Base-by-base conservation (phyloP, 2,888 invertebrate genomes). In the Macaria liturata region DNA sequence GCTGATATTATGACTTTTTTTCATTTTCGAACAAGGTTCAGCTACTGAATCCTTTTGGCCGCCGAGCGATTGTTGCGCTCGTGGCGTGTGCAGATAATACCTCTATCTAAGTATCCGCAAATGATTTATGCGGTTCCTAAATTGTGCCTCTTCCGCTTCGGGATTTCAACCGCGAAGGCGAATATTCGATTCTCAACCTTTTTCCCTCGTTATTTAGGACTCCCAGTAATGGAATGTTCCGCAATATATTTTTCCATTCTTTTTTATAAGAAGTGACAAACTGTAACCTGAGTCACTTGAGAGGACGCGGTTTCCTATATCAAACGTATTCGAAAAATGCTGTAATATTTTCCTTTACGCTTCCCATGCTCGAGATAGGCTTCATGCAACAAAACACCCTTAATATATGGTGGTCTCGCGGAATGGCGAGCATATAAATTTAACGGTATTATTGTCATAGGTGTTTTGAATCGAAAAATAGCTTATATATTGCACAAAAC, bases 21-120 rank as follows among this genome's bases (percentile, higher is more conserved):
- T 65, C 76, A 74, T 74, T 75, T 78, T 75, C 70, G 59, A 73
- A 75, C 78, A 72, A 64, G 69, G 71, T 73, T 74, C 69, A 73
- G 75, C 70, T 71, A 69, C 67, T 58, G 62, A 70, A 74, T 75
- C 70, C 68, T 64, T 71, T 76, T 72, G 69, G 69, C 64, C 61
- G 67, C 68, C 66, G 66, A 74, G 71, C 64, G 66, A 64, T 75
- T 75, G 71, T 76, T 69, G 71, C 71, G 55, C 67, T 70, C 65
- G 65, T 67, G 70, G 65, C 73, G 68, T 65, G 68, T 72, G 71
- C 67, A 71, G 74, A 74, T 76, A 73, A 76, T 74, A 70, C 71
- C 61, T 65, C 62, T 69, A 71, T 65, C 64, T 69, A 71, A 71
- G 69, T 74, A 69, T 67, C 68, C 65, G 67, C 72, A 76, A 74